phyloP scores from a whole-genome alignment of 2,888 invertebrate species.

The Crepidodera aurea region DNA sequence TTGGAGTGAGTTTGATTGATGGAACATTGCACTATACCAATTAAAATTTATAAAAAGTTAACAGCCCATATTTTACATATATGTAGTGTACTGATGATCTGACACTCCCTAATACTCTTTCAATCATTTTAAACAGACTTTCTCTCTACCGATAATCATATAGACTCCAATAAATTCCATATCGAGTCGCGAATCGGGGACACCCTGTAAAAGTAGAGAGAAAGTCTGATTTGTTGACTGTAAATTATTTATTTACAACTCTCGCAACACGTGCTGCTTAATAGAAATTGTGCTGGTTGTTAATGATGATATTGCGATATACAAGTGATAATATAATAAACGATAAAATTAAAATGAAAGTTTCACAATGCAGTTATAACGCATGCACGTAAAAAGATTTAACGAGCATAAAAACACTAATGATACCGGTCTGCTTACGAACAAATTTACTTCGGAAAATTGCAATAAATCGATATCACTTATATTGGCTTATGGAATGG shows the following conservation, averaged over 20 bases:
- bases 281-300: constrained; percentile 16
- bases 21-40: no score
- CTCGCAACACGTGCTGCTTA: constrained; percentile 17
- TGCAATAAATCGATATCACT: no score
- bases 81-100: no score
- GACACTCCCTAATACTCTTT: background rate
- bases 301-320: constrained; percentile 20
- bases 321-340: constrained; percentile 17
- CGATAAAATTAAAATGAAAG: constrained; percentile 15
- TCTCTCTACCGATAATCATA: background rate
- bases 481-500: no score
- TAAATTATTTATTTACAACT: constrained; percentile 5
- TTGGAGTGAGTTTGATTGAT: no score
- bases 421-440: background rate
- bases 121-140: background rate
- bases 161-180: background rate
- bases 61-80: no score
- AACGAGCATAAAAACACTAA: background rate
- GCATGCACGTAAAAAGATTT: constrained; percentile 4
- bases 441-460: no score
- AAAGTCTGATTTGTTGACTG: constrained; percentile 17
- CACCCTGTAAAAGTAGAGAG: constrained; percentile 16
- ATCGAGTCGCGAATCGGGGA: background rate
- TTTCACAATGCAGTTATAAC: background rate
- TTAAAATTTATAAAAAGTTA: no score